These are phyloP conservation scores for Ovibos moschatus DNA, from an alignment of 2,113 vertebrate species.

Conservation along the genomic window DNA sequence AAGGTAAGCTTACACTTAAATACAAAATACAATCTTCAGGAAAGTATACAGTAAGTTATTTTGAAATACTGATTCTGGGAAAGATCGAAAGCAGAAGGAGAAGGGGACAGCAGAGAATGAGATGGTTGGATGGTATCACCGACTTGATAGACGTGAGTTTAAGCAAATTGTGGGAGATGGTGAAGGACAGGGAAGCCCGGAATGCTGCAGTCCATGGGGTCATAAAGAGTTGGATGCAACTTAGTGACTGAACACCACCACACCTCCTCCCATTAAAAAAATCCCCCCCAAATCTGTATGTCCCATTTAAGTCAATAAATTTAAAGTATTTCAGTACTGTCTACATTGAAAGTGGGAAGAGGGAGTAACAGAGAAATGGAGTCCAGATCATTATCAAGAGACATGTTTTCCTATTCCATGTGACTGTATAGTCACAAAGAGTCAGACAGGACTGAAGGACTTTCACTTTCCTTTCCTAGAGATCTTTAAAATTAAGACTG, in stretches of 20 bases:
- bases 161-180: background rate
- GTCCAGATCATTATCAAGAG: background rate
- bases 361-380: slow-evolving; percentile 35
- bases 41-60: background rate
- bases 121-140: background rate
- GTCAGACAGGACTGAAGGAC: background rate
- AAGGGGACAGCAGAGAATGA: background rate
- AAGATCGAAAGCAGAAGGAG: background rate
- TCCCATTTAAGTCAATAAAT: background rate
- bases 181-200: background rate
- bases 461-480: background rate
- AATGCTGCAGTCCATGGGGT: background rate
- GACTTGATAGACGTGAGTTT: background rate
- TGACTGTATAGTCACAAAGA: background rate
- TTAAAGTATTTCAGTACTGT: background rate
- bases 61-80: background rate
- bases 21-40: background rate
- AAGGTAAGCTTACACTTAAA: background rate
- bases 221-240: background rate
- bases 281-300: too few relatives aligned
- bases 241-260: background rate
- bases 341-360: background rate
- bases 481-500: slow-evolving; percentile 29
- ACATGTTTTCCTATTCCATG: background rate
- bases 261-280: background rate